Evolutionary conservation across 2,888 invertebrate species (phyloP).

Genomic region (Tryphoninae sp.): DNA sequence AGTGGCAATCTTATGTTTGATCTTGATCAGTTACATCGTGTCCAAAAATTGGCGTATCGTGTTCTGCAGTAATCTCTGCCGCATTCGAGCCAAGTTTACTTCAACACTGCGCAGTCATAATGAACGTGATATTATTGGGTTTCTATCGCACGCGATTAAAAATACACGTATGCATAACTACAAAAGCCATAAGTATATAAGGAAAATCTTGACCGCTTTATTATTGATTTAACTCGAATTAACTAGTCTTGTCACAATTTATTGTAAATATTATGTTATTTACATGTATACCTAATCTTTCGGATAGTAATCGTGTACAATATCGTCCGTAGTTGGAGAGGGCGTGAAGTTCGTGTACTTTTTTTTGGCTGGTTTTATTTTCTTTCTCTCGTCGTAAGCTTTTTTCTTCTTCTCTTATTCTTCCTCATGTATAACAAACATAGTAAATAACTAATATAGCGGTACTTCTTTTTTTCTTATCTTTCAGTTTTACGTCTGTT

Average conservation of each 20-base stretch:
- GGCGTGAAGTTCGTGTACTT: constrained; percentile 66
- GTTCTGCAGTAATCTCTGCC: too few relatives aligned
- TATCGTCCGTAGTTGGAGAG: constrained; percentile 71
- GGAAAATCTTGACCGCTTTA: constrained; percentile 41
- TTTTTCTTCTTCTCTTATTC: constrained; percentile 64
- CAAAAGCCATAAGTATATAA: constrained; percentile 33
- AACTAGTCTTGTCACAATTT: constrained; percentile 76
- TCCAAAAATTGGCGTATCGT: too few relatives aligned
- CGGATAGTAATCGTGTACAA: constrained; percentile 72
- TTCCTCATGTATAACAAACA: constrained; percentile 77
- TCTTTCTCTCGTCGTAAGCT: constrained; percentile 62
- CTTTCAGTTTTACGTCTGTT: constrained; percentile 37
- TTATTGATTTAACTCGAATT: constrained; percentile 64
- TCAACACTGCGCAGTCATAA: too few relatives aligned
- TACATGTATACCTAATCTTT: constrained; percentile 79
- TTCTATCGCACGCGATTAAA: not conserved
- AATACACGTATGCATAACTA: constrained; percentile 7
- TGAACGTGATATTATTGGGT: too few relatives aligned
- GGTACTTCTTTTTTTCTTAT: constrained; percentile 57
- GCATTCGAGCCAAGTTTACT: too few relatives aligned
- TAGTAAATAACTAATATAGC: constrained; percentile 76
- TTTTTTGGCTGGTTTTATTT: constrained; percentile 69
- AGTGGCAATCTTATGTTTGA: too few relatives aligned
- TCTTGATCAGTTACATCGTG: too few relatives aligned
- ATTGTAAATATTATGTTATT: constrained; percentile 80